Evolutionary conservation across 2,797 vertebrate species (phyloP).

Genomic region (Spheniscus humboldti): DNA sequence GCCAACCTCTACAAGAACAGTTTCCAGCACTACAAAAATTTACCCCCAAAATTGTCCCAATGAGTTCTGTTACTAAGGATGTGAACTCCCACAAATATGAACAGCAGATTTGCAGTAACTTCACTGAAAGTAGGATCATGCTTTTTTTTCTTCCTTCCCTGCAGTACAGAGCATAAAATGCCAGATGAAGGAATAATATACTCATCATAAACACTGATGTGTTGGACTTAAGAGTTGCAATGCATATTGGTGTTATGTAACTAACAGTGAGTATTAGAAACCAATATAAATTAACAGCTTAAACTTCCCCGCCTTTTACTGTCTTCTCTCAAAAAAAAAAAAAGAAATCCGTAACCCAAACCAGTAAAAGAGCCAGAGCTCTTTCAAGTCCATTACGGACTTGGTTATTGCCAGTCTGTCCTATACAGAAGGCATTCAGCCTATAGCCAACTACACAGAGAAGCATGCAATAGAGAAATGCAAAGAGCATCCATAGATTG

Average conservation of each 20-base stretch:
- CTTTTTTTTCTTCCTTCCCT: too few species aligned
- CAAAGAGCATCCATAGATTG: background rate
- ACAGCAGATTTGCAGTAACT: background rate
- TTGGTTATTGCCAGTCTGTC: background rate
- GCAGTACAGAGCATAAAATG: background rate
- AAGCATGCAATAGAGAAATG: background rate
- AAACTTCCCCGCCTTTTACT: background rate
- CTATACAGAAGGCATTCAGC: background rate
- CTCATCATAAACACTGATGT: background rate
- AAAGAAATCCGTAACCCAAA: background rate
- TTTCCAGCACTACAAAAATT: background rate
- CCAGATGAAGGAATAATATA: background rate
- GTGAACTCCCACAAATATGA: background rate
- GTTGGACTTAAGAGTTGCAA: background rate
- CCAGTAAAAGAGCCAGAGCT: background rate
- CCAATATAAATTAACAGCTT: background rate
- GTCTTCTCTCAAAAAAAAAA: background rate
- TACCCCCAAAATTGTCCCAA: background rate
- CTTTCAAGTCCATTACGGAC: background rate
- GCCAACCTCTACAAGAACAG: background rate
- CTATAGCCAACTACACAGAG: background rate
- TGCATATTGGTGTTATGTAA: background rate
- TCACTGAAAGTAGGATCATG: background rate
- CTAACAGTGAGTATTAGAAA: background rate
- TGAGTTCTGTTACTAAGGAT: background rate